A percentile compares a stretch with the other conserved stretches of the same genome.
Conservation (phyloP, 1,140 invertebrate species). For the Papilio polytes region DNA sequence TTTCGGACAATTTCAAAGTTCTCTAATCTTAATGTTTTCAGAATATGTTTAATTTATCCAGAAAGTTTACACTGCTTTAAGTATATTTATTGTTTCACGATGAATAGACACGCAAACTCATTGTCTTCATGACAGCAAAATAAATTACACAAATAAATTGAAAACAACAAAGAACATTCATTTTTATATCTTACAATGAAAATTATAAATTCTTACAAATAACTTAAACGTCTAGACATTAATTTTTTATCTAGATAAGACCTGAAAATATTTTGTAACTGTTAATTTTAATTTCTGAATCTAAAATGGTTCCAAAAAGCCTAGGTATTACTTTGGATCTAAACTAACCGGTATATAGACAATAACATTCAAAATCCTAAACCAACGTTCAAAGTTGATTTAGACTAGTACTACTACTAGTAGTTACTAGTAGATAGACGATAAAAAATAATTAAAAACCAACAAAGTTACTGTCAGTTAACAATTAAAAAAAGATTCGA, state of each 20-base stretch:
- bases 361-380: no score
- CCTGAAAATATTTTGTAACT: no score
- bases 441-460: neutral
- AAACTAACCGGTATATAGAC: no score
- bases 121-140: conserved; percentile 27
- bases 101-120: conserved; percentile 35
- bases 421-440: neutral
- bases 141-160: conserved; percentile 32
- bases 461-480: conserved; percentile 13
- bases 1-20: neutral
- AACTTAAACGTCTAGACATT: neutral
- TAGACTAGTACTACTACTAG: no score
- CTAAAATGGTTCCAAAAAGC: no score
- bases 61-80: conserved; percentile 10
- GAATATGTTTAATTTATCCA: conserved; percentile 26
- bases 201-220: neutral
- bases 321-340: no score
- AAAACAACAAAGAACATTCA: conserved; percentile 1
- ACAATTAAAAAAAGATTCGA: conserved; percentile 17
- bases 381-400: neutral
- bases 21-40: neutral
- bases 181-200: neutral
- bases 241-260: no score
- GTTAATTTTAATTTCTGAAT: no score
- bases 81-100: conserved; percentile 37